Evolutionary conservation across 1,140 invertebrate species (phyloP), one percentile per base, ranked within the genome.

Genomic region (Dinoponera quadriceps): DNA sequence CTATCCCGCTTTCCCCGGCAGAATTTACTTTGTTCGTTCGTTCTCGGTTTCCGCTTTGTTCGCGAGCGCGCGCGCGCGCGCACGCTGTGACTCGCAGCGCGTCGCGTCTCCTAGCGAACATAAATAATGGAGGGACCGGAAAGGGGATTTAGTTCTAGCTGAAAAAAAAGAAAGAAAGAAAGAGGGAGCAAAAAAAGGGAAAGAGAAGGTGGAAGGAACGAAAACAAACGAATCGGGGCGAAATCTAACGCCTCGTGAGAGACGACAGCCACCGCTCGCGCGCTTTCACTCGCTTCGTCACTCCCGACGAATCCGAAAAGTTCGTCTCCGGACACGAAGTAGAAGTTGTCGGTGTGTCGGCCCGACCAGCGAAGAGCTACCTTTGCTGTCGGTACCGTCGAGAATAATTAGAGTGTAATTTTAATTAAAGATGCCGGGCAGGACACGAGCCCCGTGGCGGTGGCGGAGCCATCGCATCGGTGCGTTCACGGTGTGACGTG

Each of bases 1-100:
- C 27, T 48, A 74, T 48, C 68, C 78, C 20, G 38, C 55, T 59
- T 73, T 60, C 77, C 55, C 49, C n/a, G n/a, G 55, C 38, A 18
- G 29, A 54, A 75, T 63, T 82, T 82, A 82, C 80, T 75, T 82
- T 75, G 72, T 82, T 63, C 80, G 80, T 57, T 63, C 44, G 55
- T 44, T 49, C 68, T 72, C 55, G 57, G 68, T 82, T 71, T 62
- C 48, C 44, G 71, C 72, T 82, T 82, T 75, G 72, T 82, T 55
- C 69, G 65, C 38, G 7, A 11, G n/a, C 38, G 51, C n/a, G n/a
- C n/a, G n/a, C n/a, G n/a, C n/a, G n/a, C n/a, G n/a, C n/a, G 51
- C 33, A 27, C 22, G n/a, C 22, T 48, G 29, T 33, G 33, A 33
- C 62, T n/a, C n/a, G 16, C 62, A 14, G 5, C 38, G 44, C 57